A percentile compares a stretch with the other conserved stretches of the same genome.
These are phyloP conservation scores for Tokudaia muenninki DNA, from an alignment of 2,797 vertebrate species.

Conservation along the genomic window DNA sequence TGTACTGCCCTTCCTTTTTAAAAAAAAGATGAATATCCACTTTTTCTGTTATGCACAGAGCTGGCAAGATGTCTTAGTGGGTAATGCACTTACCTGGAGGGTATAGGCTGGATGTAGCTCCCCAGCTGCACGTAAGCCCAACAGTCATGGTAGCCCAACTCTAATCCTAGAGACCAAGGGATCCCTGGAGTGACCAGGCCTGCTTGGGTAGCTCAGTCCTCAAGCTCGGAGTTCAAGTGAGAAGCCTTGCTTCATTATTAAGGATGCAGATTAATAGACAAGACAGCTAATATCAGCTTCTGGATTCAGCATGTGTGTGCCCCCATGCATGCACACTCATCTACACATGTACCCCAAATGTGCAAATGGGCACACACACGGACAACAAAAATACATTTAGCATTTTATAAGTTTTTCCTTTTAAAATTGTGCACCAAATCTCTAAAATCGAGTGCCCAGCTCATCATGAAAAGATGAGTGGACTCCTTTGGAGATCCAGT, in stretches of 20 bases:
- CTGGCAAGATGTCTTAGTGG: background rate
- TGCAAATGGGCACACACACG: background rate
- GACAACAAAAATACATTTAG: background rate
- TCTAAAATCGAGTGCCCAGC: background rate
- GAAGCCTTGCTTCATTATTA: background rate
- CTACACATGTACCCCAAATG: too few species aligned
- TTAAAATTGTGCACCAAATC: conserved; percentile 28
- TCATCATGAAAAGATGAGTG: conserved; percentile 33
- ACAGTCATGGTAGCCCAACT: background rate
- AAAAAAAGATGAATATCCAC: background rate
- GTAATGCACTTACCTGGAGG: background rate
- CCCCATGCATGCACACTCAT: background rate
- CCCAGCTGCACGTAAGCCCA: too few species aligned
- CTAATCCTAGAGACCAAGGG: background rate
- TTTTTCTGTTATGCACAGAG: background rate
- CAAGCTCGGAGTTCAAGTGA: background rate
- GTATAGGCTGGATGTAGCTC: background rate
- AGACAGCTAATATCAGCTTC: background rate
- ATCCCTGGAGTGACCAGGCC: background rate
- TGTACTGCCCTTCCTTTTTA: background rate
- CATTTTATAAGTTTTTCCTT: conserved; percentile 41
- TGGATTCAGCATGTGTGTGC: background rate
- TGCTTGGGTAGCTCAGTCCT: background rate
- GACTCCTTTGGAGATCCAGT: background rate
- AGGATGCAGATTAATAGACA: background rate